A percentile compares a stretch with the other conserved stretches of the same genome.
These are phyloP conservation scores for Meloidogyne chitwoodi DNA, from an alignment of 1,140 invertebrate species.

Conservation along the genomic window DNA sequence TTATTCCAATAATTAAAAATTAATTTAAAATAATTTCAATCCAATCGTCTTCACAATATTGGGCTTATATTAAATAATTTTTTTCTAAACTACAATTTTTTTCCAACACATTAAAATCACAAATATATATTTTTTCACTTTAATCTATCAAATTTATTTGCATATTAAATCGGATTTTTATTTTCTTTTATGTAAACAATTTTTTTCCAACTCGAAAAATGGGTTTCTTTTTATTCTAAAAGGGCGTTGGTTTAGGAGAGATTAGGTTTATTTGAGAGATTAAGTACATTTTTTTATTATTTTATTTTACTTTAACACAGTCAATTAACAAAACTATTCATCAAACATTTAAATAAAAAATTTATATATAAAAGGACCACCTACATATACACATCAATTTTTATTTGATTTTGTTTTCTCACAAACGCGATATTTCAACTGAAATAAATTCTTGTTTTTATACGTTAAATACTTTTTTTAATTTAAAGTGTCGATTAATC, in stretches of 20 bases:
- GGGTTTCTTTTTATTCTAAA: no score
- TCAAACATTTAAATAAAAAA: no score
- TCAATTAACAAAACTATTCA: no score
- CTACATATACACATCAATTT: background rate
- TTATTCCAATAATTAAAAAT: no score
- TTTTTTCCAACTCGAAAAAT: background rate
- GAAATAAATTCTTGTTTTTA: background rate
- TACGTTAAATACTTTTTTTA: background rate
- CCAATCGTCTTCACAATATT: no score
- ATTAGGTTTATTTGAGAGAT: background rate
- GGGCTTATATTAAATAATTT: no score
- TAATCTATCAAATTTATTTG: background rate
- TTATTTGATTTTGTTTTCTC: background rate
- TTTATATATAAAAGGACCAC: background rate
- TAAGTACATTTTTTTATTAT: no score
- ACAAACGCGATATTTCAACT: no score
- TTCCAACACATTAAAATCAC: background rate
- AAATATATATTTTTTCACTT: background rate
- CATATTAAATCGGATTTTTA: no score
- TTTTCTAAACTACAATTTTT: background rate
- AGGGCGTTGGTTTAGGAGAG: no score
- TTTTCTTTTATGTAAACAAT: background rate
- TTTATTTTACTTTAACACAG: no score
- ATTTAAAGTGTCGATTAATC: background rate
- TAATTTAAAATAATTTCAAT: no score